These are phyloP conservation scores for Peromyscus leucopus DNA, from an alignment of 2,113 vertebrate genomes.

Conservation along the genomic window DNA sequence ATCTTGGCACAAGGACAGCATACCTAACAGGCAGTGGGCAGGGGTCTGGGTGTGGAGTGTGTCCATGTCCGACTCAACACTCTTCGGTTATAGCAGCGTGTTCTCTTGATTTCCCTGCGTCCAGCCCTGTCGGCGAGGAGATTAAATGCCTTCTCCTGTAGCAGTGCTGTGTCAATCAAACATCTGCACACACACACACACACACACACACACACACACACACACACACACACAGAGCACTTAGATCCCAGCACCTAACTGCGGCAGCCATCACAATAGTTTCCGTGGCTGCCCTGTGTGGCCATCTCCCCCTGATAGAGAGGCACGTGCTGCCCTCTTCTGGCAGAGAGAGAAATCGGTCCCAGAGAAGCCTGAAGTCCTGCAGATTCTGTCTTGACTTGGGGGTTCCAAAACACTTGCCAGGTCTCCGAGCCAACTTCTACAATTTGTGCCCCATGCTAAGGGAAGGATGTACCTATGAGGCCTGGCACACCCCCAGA, in stretches of 20 bases:
- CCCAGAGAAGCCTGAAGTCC: accelerated
- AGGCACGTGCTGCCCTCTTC: conserved; percentile 76
- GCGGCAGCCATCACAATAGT: not conserved
- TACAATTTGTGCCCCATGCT: not conserved
- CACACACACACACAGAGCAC: too few species aligned
- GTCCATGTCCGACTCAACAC: not conserved
- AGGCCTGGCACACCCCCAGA: not conserved
- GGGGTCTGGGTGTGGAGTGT: not conserved
- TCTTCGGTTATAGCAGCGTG: not conserved
- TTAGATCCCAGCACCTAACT: too few species aligned
- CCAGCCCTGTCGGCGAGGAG: not conserved
- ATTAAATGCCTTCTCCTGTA: not conserved
- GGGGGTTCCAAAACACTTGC: not conserved
- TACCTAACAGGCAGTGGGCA: too few species aligned
- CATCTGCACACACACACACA: not conserved
- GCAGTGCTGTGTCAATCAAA: not conserved
- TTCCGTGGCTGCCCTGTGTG: not conserved
- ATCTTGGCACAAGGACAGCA: not conserved
- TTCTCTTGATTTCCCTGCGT: not conserved
- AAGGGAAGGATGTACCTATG: not conserved
- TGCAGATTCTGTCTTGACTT: not conserved
- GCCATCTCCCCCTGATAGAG: not conserved
- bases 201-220: too few species aligned
- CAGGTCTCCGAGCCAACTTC: not conserved
- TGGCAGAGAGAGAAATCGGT: conserved; percentile 30